Base-by-base conservation (phyloP, 2,888 invertebrate species). In the Arge pagana region DNA sequence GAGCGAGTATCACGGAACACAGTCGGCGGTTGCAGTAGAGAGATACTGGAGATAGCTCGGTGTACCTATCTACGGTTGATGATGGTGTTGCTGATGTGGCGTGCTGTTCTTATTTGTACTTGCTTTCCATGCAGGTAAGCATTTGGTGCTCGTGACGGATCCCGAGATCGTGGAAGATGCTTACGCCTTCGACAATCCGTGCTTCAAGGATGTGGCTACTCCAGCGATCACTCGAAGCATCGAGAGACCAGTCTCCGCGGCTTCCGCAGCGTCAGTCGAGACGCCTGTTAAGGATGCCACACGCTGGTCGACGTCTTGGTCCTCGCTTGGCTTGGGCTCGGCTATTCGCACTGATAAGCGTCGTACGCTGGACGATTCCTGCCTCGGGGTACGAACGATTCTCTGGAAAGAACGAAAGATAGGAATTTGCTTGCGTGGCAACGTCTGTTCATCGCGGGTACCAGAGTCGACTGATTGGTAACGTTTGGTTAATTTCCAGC, bases 131-230 rank as follows among this genome's bases (percentile, higher is more conserved):
- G n/a, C 82, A 89, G 88, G 85, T 61, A 85, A 87, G 68, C 87
- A 88, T 65, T 77, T 88, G 55, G 87, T 89, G 23, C 80, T 89
- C 71, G 84, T 86, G 58, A 86, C 86, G 21, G 89, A 89, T 70
- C 87, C 88, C 0, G 89, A 89, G 68, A 86, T 85, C 49, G 87
- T 87, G n/a, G 87, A 86, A 59, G 85, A 85, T 61, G 86, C 88
- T 62, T 90, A 85, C 71, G 89, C 89, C 1, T 90, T 89, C 74
- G 90, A 90, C 76, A 90, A 90, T 79, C 88, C 88, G 13, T 88
- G 89, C 52, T 90, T 89, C 80, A 83, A 85, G 36, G 75, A 76
- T 55, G 69, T 68, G 4, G 71, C 73, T 1, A 45, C 18, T 19
- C 45, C 45, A 26, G 35, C 45, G 3, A 76, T 76, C 10, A 77